These are phyloP conservation scores for Protosalanx chinensis DNA, from an alignment of 2,797 vertebrate genomes.

Conservation along the genomic window DNA sequence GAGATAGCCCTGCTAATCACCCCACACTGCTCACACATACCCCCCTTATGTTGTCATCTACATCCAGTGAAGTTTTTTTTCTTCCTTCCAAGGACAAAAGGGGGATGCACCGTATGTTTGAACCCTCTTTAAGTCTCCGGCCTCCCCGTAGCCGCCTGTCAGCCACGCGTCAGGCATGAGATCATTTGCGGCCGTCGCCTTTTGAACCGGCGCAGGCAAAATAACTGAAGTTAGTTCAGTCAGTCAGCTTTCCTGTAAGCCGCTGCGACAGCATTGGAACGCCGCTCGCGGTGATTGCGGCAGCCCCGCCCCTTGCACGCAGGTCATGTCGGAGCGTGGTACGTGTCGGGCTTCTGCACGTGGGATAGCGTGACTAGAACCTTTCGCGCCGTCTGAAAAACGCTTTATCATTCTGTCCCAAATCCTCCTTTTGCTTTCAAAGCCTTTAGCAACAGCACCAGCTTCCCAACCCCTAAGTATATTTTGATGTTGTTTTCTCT, in stretches of 20 bases:
- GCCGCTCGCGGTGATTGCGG: background rate
- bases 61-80: conserved; percentile 9
- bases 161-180: background rate
- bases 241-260: background rate
- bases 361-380: background rate
- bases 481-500: background rate
- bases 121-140: background rate
- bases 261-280: no score
- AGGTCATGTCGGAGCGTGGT: no score
- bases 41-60: conserved; percentile 10
- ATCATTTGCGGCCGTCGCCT: background rate
- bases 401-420: background rate
- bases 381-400: background rate
- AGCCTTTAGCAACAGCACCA: background rate
- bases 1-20: conserved; percentile 16
- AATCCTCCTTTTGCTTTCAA: background rate
- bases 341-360: no score
- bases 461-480: background rate
- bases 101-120: background rate
- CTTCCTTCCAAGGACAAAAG: background rate
- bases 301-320: background rate
- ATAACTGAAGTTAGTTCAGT: background rate
- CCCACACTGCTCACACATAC: conserved; percentile 9
- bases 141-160: conserved; percentile 22
- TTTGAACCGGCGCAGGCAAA: background rate